Evolutionary conservation across 2,888 invertebrate species (phyloP).

Genomic region (Hartigia nigra): DNA sequence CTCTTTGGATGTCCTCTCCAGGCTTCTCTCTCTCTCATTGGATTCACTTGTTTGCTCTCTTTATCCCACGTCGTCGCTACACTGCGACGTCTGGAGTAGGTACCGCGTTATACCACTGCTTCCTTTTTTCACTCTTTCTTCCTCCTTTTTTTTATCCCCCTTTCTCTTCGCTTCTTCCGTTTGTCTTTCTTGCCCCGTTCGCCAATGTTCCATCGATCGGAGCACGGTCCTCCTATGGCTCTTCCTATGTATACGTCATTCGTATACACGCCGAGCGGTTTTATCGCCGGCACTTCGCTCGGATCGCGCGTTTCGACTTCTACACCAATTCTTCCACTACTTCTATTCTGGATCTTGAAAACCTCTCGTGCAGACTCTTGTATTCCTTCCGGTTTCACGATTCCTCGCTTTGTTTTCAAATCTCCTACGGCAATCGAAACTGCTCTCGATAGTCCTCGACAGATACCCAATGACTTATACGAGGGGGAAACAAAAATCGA

Average conservation of each 20-base stretch:
- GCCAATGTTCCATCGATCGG: conserved; percentile 24
- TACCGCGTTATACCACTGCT: conserved; percentile 12
- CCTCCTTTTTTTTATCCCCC: background rate
- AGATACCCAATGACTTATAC: background rate
- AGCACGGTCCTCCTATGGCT: background rate
- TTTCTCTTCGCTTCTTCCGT: conserved; percentile 17
- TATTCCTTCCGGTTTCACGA: background rate
- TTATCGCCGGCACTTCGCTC: background rate
- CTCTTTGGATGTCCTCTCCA: background rate
- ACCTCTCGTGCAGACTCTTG: background rate
- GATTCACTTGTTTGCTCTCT: conserved; percentile 29
- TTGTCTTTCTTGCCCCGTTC: conserved; percentile 27
- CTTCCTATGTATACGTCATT: background rate
- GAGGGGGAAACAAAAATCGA: background rate
- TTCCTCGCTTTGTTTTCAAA: background rate
- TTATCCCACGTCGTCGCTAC: conserved; percentile 18
- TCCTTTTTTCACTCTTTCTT: conserved; percentile 13
- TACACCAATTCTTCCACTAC: background rate
- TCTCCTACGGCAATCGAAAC: background rate
- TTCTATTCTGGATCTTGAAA: background rate
- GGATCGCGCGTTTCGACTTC: background rate
- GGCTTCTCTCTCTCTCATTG: conserved; percentile 1
- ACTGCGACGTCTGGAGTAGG: conserved; percentile 23
- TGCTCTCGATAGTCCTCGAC: background rate
- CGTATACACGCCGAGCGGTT: background rate